Percentiles rank a stretch among this genome's conserved stretches.
Evolutionary conservation across 1,140 invertebrate genomes (phyloP).

Genomic region (Lepidotrigona ventralis): DNA sequence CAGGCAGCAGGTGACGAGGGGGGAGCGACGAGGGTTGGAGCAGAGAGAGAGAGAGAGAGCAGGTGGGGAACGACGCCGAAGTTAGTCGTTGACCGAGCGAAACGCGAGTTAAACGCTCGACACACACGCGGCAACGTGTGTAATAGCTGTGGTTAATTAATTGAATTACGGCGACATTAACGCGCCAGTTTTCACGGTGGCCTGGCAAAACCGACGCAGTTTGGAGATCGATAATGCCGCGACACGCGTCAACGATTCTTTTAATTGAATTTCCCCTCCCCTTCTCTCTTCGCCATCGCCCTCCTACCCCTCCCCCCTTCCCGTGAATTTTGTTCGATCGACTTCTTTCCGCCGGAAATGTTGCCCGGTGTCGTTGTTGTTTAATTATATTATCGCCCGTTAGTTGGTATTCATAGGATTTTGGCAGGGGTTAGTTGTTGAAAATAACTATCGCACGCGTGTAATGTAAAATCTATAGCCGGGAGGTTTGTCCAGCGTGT

Average conservation of each 20-base stretch:
- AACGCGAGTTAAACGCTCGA: slow-evolving; percentile 28
- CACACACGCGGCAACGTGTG: slow-evolving; percentile 27
- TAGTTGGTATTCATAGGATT: neutral
- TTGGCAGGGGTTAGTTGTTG: neutral
- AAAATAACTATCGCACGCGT: neutral
- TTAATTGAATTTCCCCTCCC: slow-evolving; percentile 1
- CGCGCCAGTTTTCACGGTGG: slow-evolving; percentile 28
- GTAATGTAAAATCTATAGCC: neutral
- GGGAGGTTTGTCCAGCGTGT: neutral
- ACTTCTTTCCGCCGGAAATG: neutral
- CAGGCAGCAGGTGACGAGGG: no score
- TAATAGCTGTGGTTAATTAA: slow-evolving; percentile 43
- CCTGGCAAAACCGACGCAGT: neutral
- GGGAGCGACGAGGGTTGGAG: no score
- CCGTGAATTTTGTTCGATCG: neutral
- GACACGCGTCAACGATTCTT: slow-evolving; percentile 37
- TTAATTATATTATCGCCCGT: neutral
- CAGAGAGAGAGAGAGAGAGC: neutral
- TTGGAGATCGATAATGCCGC: slow-evolving; percentile 34
- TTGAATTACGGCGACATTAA: slow-evolving; percentile 42
- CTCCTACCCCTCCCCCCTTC: no score
- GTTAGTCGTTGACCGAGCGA: neutral
- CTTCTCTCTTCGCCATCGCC: no score
- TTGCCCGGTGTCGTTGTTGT: neutral
- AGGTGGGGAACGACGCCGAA: no score